Evolutionary conservation across 2,113 vertebrate genomes (phyloP).

Genomic region (Willisornis vidua): DNA sequence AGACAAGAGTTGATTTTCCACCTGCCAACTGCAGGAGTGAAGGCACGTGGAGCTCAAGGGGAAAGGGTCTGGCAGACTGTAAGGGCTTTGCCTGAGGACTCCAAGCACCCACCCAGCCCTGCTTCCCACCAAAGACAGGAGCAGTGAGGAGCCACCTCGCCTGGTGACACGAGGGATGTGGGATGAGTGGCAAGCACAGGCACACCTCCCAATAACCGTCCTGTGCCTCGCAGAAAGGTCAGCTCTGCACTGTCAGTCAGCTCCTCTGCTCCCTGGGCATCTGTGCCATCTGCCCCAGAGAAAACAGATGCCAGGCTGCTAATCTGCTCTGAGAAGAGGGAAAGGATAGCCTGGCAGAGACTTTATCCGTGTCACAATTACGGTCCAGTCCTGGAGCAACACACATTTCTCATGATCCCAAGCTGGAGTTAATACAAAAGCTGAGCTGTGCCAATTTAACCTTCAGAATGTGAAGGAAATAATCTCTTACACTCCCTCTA

Average conservation of each 20-base stretch:
- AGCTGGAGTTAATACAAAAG: background rate
- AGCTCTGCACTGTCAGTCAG: background rate
- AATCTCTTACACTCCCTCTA: background rate
- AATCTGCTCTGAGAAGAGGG: slow-evolving; percentile 16
- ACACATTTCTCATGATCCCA: background rate
- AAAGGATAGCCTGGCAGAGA: background rate
- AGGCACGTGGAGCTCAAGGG: rapidly evolving
- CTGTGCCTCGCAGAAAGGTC: background rate
- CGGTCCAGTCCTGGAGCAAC: background rate
- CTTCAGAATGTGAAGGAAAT: background rate
- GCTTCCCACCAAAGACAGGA: background rate
- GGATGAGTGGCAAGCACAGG: background rate
- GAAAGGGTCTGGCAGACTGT: background rate
- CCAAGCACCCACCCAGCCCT: background rate
- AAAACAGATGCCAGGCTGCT: slow-evolving; percentile 19
- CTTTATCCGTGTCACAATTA: slow-evolving; percentile 5
- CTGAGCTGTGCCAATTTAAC: background rate
- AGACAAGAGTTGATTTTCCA: background rate
- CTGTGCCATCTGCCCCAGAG: background rate
- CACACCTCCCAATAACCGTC: background rate
- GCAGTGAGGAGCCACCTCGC: background rate
- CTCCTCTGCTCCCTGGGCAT: background rate
- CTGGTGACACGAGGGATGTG: background rate
- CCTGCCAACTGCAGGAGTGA: background rate
- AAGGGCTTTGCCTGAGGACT: background rate